A percentile compares a stretch with the other conserved stretches of the same genome.
Evolutionary conservation across 2,113 vertebrate species (phyloP).

Genomic region (Saguinus imperator): DNA sequence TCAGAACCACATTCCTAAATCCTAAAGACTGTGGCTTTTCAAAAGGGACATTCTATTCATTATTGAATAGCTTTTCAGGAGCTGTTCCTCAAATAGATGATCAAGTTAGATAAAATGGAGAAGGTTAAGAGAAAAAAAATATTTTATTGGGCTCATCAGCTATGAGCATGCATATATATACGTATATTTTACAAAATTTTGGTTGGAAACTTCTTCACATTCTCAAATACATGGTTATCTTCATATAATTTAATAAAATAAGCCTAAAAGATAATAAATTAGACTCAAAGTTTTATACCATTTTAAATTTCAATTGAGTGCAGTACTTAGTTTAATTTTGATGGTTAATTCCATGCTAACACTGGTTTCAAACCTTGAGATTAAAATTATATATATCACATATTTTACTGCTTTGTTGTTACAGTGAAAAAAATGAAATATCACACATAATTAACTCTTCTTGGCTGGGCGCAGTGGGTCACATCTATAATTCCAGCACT

Average conservation of each 20-base stretch:
- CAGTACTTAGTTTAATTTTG: background rate
- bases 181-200: background rate
- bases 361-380: background rate
- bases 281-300: background rate
- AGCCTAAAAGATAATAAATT: background rate
- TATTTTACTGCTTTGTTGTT: background rate
- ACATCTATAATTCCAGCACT: too few species aligned
- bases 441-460: background rate
- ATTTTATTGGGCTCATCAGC: background rate
- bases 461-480: background rate
- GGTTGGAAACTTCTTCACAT: background rate
- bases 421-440: background rate
- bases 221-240: background rate
- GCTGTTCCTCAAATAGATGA: conserved; percentile 28
- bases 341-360: background rate
- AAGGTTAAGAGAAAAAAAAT: conserved; percentile 44
- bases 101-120: conserved; percentile 17
- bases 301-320: background rate
- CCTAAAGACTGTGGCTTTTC: conserved; percentile 51
- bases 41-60: background rate
- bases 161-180: background rate
- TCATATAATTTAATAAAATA: conserved; percentile 13
- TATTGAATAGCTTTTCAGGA: conserved; percentile 51
- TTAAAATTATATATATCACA: background rate
- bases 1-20: conserved; percentile 65